Evolutionary conservation across 2,113 vertebrate genomes (phyloP), one percentile per base, ranked within the genome.

Genomic region (Apaloderma vittatum): DNA sequence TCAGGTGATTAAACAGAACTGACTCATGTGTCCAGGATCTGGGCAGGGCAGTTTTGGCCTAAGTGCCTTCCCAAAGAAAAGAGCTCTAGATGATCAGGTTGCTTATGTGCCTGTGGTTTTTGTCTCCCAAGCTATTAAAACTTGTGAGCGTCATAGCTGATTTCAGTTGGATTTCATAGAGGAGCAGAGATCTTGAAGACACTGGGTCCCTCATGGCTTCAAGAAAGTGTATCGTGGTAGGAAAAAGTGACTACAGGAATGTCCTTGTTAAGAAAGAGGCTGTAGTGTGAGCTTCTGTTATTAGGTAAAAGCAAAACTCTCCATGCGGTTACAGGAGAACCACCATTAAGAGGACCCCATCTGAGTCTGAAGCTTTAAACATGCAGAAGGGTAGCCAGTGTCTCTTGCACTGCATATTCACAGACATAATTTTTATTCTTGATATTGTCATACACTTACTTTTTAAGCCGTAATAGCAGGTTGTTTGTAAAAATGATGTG

Each of bases 111-210:
- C 58, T 72, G 48, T 48, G 36, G 8, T 15, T 85, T 81, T 76
- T 93, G 37, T 45, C 62, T 88, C 22, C 43, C 48, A 34, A 20
- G 27, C 24, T 90, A 70, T 46, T n/a, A 36, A 5, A 58, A 14
- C 37, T 36, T 29, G 3, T 14, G 37, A 66, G 15, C 3, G 0
- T 63, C 0, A 0, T 75, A 45, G 32, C 37, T 79, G 49, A 19
- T 71, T 51, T 72, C 52, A 37, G 19, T 57, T 4, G 11, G 46
- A 21, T 90, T 86, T 77, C 6, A 1, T 24, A 24, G 43, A 77
- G 43, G 14, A 81, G 4, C 0, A 1, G 3, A 65, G 9, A 3
- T 68, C 66, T 90, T 0, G 2, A 34, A 62, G 48, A 3, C 51
- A 16, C 40, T 83, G 36, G 9, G 8, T 68, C 27, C 27, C 8